Evolutionary conservation across 2,888 invertebrate genomes (phyloP).

Genomic region (Amphipyra tragopoginis): DNA sequence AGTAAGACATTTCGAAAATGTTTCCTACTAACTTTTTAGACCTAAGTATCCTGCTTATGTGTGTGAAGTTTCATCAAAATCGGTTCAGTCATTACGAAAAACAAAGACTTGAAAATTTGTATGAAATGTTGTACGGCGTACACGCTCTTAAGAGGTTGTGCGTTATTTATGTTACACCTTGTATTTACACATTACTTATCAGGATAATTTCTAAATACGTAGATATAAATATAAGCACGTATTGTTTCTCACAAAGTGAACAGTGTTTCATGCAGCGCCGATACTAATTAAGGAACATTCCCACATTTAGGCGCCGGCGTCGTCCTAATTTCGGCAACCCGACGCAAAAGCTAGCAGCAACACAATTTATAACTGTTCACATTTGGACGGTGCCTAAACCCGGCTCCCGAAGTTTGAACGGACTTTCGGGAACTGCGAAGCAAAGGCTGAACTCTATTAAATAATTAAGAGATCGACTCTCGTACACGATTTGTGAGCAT

Average conservation of each 20-base stretch:
- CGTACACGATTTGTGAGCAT: too few species aligned
- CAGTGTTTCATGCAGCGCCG: neutral
- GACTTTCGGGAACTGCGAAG: slow-evolving; percentile 19
- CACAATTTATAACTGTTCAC: slow-evolving; percentile 39
- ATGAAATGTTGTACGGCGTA: too few species aligned
- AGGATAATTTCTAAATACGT: too few species aligned
- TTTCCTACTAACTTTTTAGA: too few species aligned
- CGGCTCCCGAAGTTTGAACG: slow-evolving; percentile 11
- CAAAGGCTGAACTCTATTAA: neutral
- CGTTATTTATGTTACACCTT: too few species aligned
- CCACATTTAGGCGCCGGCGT: neutral
- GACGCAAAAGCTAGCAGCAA: slow-evolving; percentile 36
- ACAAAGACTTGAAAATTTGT: too few species aligned
- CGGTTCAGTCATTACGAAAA: too few species aligned
- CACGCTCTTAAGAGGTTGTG: too few species aligned
- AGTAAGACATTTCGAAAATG: too few species aligned
- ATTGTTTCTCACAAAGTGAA: neutral
- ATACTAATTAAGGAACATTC: slow-evolving; percentile 3
- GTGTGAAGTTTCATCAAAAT: too few species aligned
- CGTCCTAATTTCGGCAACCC: slow-evolving; percentile 16
- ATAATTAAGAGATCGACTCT: neutral
- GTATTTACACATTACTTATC: too few species aligned
- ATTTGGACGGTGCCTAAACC: slow-evolving; percentile 26
- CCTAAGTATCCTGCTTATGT: too few species aligned
- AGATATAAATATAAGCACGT: neutral